Evolutionary conservation across 2,113 vertebrate species (phyloP).

Genomic region (Dasyornis broadbenti): DNA sequence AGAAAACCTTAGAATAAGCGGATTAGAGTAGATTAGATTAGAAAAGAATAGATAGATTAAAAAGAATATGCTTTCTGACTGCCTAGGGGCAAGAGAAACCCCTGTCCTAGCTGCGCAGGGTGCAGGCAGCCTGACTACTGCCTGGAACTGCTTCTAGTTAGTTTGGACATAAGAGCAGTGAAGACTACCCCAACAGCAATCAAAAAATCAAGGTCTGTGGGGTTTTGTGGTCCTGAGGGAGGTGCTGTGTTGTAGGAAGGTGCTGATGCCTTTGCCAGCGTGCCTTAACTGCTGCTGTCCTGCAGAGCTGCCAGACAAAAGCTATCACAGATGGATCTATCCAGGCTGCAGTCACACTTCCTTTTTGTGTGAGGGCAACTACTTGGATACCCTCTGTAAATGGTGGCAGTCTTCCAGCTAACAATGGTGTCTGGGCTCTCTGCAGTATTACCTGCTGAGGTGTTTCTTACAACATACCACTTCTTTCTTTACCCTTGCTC

Average conservation of each 20-base stretch:
- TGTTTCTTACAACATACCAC: not conserved
- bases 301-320: not conserved
- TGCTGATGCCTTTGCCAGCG: not conserved
- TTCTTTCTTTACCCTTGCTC: constrained; percentile 1
- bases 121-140: not conserved
- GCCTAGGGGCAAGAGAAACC: not conserved
- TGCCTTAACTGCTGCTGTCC: not conserved
- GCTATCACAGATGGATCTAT: not conserved
- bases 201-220: not conserved
- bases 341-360: not conserved
- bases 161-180: not conserved
- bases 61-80: not conserved
- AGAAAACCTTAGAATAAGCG: not conserved
- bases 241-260: not conserved
- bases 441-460: constrained; percentile 10
- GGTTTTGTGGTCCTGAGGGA: not conserved
- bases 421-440: not conserved
- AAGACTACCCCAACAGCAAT: not conserved
- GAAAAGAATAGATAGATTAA: not conserved
- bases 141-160: not conserved
- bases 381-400: not conserved
- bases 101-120: not conserved
- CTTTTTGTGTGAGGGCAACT: not conserved
- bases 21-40: not conserved
- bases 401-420: not conserved